Percentiles rank a stretch among this genome's conserved stretches.
phyloP scores from a whole-genome alignment of 2,797 vertebrate genomes.

The Linurgus olivaceus region DNA sequence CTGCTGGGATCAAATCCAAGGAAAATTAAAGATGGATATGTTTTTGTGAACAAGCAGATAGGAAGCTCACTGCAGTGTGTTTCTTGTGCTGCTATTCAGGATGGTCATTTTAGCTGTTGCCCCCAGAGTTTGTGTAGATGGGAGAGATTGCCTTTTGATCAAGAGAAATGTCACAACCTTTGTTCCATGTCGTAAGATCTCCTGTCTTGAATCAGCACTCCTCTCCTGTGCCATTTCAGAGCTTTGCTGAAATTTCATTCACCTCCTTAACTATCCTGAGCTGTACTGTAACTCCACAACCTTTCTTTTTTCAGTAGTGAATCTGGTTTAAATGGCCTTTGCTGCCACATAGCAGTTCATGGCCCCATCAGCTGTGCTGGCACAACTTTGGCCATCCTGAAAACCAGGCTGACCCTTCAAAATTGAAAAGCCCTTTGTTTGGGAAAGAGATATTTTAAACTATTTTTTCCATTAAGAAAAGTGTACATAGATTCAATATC shows the following conservation, averaged over 20 bases:
- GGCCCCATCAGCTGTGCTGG: not conserved
- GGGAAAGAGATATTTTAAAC: not conserved
- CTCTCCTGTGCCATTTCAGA: not conserved
- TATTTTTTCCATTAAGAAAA: not conserved
- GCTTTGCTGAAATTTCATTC: not conserved
- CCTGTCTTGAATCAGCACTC: not conserved
- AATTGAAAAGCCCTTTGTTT: not conserved
- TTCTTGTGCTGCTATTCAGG: not conserved
- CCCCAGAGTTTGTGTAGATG: not conserved
- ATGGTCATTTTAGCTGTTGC: not conserved
- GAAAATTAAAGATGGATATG: not conserved
- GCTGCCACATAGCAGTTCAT: not conserved
- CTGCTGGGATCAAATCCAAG: slow-evolving; percentile 22
- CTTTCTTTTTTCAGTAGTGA: not conserved
- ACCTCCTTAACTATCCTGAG: not conserved
- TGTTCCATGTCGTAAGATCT: not conserved
- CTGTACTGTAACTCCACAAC: not conserved
- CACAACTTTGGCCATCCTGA: not conserved
- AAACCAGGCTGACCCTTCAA: not conserved
- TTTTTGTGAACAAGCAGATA: not conserved
- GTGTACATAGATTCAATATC: not conserved
- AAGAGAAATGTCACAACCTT: not conserved
- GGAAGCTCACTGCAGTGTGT: not conserved
- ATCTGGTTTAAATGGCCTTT: not conserved
- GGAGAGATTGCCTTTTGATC: not conserved